A percentile compares a stretch with the other conserved stretches of the same genome.
These are phyloP conservation scores for Gyrodactylus bullatarudis DNA, from an alignment of 1,140 invertebrate genomes.

Conservation along the genomic window DNA sequence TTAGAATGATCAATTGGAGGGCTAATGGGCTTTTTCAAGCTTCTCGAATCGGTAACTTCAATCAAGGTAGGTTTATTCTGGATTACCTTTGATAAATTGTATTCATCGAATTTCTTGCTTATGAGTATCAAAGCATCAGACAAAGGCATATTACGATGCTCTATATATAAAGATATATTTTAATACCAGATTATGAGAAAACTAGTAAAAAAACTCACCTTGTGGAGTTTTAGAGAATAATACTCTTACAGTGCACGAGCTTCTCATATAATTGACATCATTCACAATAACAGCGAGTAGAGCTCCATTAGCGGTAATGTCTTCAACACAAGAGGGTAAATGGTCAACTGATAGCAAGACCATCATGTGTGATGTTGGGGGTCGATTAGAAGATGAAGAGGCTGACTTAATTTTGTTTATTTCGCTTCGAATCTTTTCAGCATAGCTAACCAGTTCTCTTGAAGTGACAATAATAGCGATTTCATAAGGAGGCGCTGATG, in stretches of 20 bases:
- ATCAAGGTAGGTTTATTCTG: no score
- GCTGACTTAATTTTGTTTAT: background rate
- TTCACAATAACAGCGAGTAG: background rate
- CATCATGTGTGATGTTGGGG: background rate
- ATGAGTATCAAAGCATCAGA: background rate
- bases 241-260: background rate
- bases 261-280: background rate
- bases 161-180: background rate
- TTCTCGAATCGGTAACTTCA: no score
- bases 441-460: background rate
- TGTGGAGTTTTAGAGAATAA: background rate
- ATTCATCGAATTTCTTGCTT: background rate
- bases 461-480: background rate
- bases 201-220: background rate
- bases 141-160: background rate
- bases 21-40: no score
- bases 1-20: no score
- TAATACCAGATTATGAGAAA: background rate
- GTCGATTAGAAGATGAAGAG: background rate
- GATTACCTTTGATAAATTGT: background rate
- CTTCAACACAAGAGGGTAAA: background rate
- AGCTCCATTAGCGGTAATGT: background rate
- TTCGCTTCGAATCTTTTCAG: background rate
- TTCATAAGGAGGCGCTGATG: background rate
- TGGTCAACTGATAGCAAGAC: background rate